A percentile compares a stretch with the other conserved stretches of the same genome.
Evolutionary conservation across 2,797 vertebrate genomes (phyloP).

Genomic region (Typhlichthys eigenmanni): DNA sequence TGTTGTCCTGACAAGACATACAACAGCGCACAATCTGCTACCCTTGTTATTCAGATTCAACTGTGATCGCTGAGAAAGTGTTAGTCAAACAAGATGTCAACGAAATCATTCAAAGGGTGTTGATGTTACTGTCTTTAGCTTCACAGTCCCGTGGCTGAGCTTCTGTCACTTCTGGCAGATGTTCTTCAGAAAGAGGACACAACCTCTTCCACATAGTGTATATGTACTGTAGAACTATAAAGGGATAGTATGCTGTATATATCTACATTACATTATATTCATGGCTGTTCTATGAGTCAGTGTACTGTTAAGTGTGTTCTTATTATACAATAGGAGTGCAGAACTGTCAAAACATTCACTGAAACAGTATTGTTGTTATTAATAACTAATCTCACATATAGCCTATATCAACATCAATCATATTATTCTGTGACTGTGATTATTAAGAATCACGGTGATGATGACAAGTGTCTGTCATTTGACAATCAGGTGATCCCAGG

Average conservation of each 20-base stretch:
- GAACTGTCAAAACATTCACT: too few relatives aligned
- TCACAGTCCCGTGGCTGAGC: slow-evolving; percentile 11
- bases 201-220: too few relatives aligned
- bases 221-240: too few relatives aligned
- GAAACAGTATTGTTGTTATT: not conserved
- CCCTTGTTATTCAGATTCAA: slow-evolving; percentile 66
- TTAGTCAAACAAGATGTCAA: slow-evolving; percentile 58
- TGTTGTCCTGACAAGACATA: slow-evolving; percentile 72
- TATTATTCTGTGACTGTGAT: not conserved
- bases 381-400: not conserved
- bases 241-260: too few relatives aligned
- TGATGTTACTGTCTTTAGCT: slow-evolving; percentile 45
- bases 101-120: slow-evolving; percentile 45
- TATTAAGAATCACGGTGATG: not conserved
- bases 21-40: slow-evolving; percentile 63
- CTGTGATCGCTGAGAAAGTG: slow-evolving; percentile 51
- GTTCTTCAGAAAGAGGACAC: not conserved
- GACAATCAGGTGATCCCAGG: slow-evolving; percentile 5
- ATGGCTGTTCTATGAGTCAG: too few relatives aligned
- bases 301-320: too few relatives aligned
- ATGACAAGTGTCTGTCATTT: slow-evolving; percentile 5
- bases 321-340: too few relatives aligned
- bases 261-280: too few relatives aligned
- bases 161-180: slow-evolving; percentile 9
- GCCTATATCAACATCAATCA: not conserved